Conservation (phyloP, 2,797 vertebrate species). For the Phaenicophaeus curvirostris region DNA sequence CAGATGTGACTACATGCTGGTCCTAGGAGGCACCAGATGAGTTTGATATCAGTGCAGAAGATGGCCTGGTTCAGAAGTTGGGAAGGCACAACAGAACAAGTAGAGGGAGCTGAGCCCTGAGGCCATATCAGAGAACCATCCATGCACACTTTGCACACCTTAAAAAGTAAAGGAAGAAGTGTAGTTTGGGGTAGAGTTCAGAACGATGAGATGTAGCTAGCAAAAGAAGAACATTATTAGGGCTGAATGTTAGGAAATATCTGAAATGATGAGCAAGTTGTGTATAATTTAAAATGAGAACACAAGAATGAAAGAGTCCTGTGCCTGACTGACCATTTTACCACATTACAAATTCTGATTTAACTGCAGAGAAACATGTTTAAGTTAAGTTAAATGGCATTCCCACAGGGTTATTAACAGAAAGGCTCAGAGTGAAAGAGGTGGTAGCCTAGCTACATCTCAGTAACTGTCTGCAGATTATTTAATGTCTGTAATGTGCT, state of each 20-base stretch:
- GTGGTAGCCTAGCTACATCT: conserved; percentile 25
- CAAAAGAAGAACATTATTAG: not conserved
- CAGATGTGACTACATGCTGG: not conserved
- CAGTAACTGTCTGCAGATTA: conserved; percentile 6
- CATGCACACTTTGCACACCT: not conserved
- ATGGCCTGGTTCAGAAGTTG: not conserved
- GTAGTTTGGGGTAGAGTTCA: not conserved
- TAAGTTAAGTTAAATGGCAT: not conserved
- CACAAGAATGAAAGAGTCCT: not conserved
- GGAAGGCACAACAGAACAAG: not conserved
- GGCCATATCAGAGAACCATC: not conserved
- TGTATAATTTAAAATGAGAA: not conserved
- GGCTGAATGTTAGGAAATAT: not conserved
- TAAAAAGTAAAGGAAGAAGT: not conserved
- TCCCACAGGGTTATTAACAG: not conserved
- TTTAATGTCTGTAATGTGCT: conserved; percentile 42
- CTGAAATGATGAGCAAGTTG: not conserved
- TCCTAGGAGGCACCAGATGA: not conserved
- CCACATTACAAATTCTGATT: not conserved
- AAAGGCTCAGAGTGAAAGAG: not conserved
- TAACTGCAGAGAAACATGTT: not conserved
- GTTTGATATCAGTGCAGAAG: not conserved
- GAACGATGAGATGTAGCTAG: not conserved
- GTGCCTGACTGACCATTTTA: not conserved
- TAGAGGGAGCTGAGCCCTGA: not conserved